A percentile compares a stretch with the other conserved stretches of the same genome.
Conservation (phyloP, 2,888 invertebrate genomes). For the Ypsolopha sequella region DNA sequence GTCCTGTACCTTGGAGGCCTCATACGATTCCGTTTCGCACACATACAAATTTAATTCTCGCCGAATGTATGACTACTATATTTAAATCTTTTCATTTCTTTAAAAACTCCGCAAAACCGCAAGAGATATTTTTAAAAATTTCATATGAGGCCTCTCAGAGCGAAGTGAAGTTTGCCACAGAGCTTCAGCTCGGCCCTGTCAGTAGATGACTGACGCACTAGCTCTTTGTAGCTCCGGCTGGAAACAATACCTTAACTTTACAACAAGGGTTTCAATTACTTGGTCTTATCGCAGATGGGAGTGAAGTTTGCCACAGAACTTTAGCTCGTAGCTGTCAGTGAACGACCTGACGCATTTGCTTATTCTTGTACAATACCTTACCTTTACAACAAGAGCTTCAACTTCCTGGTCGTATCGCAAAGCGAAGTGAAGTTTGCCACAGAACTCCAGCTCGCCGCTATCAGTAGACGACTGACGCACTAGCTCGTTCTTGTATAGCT, state of each 20-base stretch:
- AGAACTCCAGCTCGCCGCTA: constrained; percentile 79
- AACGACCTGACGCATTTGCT: too few relatives aligned
- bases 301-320: too few relatives aligned
- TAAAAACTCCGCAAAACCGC: too few relatives aligned
- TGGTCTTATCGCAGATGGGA: neutral
- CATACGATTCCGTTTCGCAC: too few relatives aligned
- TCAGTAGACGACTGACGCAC: constrained; percentile 80
- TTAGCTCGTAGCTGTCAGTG: too few relatives aligned
- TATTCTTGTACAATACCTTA: constrained; percentile 29
- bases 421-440: constrained; percentile 86
- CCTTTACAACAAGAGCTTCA: constrained; percentile 84
- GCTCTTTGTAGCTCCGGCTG: constrained; percentile 83
- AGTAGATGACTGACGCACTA: constrained; percentile 79
- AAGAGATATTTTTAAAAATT: too few relatives aligned
- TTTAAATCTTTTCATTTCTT: too few relatives aligned
- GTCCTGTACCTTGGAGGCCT: too few relatives aligned
- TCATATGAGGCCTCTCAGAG: too few relatives aligned
- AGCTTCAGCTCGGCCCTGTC: constrained; percentile 81
- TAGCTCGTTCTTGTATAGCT: constrained; percentile 81
- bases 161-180: constrained; percentile 85
- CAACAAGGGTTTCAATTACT: constrained; percentile 2
- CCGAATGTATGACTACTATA: too few relatives aligned
- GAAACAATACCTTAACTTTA: constrained; percentile 11
- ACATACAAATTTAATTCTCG: too few relatives aligned
- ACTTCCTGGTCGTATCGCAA: constrained; percentile 85